Base-by-base conservation (phyloP, 2,888 invertebrate genomes). In the Helicoverpa assulta region DNA sequence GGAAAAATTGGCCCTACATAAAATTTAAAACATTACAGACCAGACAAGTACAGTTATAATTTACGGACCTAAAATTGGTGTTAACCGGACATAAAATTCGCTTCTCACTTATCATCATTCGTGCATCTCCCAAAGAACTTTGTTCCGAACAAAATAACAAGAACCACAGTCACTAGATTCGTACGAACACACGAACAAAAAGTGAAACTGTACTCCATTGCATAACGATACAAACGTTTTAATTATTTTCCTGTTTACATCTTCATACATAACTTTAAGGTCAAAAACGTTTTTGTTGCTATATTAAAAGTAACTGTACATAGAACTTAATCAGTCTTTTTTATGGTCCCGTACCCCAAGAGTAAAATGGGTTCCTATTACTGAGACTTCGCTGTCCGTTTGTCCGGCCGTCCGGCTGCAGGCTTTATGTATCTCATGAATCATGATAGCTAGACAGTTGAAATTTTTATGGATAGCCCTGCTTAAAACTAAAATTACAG, bases 221-320 rank as follows among this genome's bases (percentile, higher is more conserved):
- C 58, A 58, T 67, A 75, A 75, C 40, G 33, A 56, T 0, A 63
- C 19, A 18, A 68, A 56, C 55, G 60, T 47, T 61, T 47, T 72
- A 69, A 69, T 70, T 2, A 61, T 66, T 80, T 72, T 80, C 76
- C 80, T 80, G 78, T 80, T 78, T 66, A 72, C 57, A 59, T 67
- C 7, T 53, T 53, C 40, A 40, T 67, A 40, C 29, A 54, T 67
- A 67, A 62, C 33, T 47, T 21, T 55, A 56, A 76, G 76, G 71
- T 68, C 78, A 66, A n/a, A 50, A 47, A 19, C 52, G 55, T 68
- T 68, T 72, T 76, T 76, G 63, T 52, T 67, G 29, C 18, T 52
- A 29, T 70, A 52, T 60, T 21, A 21, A 6, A 54, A n/a, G 10
- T 61, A 37, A 62, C 58, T 50, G 53, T 51, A 61, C n/a, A n/a